Base-by-base conservation (phyloP, 2,888 invertebrate genomes). In the Tigriopus californicus region DNA sequence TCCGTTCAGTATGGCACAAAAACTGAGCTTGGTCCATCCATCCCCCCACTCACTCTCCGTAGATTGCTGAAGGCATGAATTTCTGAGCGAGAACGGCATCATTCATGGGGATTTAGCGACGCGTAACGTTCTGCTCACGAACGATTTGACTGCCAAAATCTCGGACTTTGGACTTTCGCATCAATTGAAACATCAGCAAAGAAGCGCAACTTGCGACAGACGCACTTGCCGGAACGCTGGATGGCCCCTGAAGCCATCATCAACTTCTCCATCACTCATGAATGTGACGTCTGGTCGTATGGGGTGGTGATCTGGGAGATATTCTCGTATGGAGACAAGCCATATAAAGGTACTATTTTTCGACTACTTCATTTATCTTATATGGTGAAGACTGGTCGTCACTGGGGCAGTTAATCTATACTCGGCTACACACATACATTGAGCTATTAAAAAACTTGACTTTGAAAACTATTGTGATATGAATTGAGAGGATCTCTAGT, bases 331-430 rank as follows among this genome's bases (percentile, higher is more conserved):
- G 58, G 58, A 11, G 42, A 72, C 75, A 52, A 76, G 79, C 67
- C 80, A 82, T 25, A 75, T 77, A 41, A 79, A 79, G 71, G 81
- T 82, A 70, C n/a, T 33, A n/a, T n/a, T n/a, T n/a, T n/a, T n/a
- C n/a, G n/a, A n/a, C n/a, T n/a, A n/a, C n/a, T n/a, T n/a, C n/a
- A n/a, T n/a, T n/a, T n/a, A n/a, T n/a, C n/a, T n/a, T n/a, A n/a
- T n/a, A n/a, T n/a, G n/a, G n/a, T n/a, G n/a, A n/a, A n/a, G n/a
- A n/a, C n/a, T n/a, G n/a, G n/a, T n/a, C n/a, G n/a, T n/a, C n/a
- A n/a, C n/a, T n/a, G n/a, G n/a, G n/a, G n/a, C n/a, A n/a, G n/a
- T n/a, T n/a, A n/a, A n/a, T n/a, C n/a, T n/a, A n/a, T n/a, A n/a
- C n/a, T n/a, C n/a, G n/a, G n/a, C n/a, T n/a, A n/a, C n/a, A n/a